Base-by-base conservation (phyloP, 2,888 invertebrate genomes). In the Neuroscelio doddi region DNA sequence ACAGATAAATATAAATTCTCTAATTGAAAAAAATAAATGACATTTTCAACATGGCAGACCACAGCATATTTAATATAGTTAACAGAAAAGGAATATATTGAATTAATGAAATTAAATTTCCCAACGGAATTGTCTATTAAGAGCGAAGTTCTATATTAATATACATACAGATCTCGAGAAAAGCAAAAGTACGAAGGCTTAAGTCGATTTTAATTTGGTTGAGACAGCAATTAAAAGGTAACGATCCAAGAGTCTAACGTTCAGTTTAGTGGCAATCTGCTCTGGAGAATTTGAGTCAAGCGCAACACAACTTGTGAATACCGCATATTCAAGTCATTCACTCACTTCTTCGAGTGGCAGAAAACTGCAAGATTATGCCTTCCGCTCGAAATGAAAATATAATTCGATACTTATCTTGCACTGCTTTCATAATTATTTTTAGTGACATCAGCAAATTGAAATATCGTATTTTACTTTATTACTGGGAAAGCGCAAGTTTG, bases 201-300 rank as follows among this genome's bases (percentile, higher is more conserved):
- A 73, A 78, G 78, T 76, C 77, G 76, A 77, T 70, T 78, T 80
- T 79, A 78, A 80, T 80, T 80, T 77, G 72, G 72, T 64, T 56
- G 72, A 63, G 75, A 75, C 69, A 75, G 73, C 78, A 78, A 80
- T 80, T 79, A 79, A 80, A 78, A 78, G 75, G 73, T 74, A 75
- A 74, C 78, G 72, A 74, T 76, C 71, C 64, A 62, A 58, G 68
- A 71, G 64, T 71, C 67, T 62, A 69, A 55, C 62, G 51, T 51
- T 55, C 62, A 58, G 66, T 57, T 67, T 66, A 66, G 66, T 47
- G 56, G 47, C 45, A 58, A 52, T 45, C 66, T 66, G 58, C 61
- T 66, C 53, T 66, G 44, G 39, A 66, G 58, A 46, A 62, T 58
- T 61, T 57, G 49, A 65, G 53, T 52, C 45, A 45, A 39, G 61